Conservation (phyloP, 2,888 invertebrate species). For the Choristoneura rosaceana region DNA sequence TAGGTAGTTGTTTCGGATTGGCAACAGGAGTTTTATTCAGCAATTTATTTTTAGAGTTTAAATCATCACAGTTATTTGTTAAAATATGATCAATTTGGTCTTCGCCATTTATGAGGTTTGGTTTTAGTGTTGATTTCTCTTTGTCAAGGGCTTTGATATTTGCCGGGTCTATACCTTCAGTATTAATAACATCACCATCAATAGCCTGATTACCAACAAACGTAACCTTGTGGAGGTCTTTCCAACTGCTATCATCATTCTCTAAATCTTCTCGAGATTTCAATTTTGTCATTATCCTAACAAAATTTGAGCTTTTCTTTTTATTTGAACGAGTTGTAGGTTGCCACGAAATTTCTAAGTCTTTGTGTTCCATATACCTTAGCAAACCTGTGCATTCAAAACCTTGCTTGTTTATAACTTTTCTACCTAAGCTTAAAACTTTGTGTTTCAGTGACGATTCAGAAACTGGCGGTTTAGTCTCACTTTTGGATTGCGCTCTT, state of each 20-base stretch:
- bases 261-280: slow-evolving; percentile 46
- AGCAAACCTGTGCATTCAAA: slow-evolving; percentile 68
- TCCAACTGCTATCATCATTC: slow-evolving; percentile 55
- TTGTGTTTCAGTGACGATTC: slow-evolving; percentile 68
- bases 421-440: slow-evolving; percentile 73
- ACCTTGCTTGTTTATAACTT: slow-evolving; percentile 64
- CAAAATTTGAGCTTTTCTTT: slow-evolving; percentile 54
- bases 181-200: neutral
- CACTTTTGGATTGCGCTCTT: slow-evolving; percentile 50
- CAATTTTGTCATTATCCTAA: slow-evolving; percentile 64
- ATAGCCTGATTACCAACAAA: neutral
- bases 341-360: slow-evolving; percentile 67
- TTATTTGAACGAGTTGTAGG: slow-evolving; percentile 47
- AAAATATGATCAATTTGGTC: neutral
- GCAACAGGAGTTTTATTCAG: slow-evolving; percentile 70
- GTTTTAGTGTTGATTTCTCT: neutral
- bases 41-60: slow-evolving; percentile 51
- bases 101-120: neutral
- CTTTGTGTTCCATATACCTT: slow-evolving; percentile 69
- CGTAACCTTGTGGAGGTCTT: slow-evolving; percentile 42
- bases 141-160: slow-evolving; percentile 6
- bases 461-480: slow-evolving; percentile 43
- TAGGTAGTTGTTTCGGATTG: slow-evolving; percentile 75
- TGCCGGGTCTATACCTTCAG: neutral
- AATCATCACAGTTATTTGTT: slow-evolving; percentile 3